Conservation (phyloP, 1,140 invertebrate species). For the Oryzaephilus surinamensis region DNA sequence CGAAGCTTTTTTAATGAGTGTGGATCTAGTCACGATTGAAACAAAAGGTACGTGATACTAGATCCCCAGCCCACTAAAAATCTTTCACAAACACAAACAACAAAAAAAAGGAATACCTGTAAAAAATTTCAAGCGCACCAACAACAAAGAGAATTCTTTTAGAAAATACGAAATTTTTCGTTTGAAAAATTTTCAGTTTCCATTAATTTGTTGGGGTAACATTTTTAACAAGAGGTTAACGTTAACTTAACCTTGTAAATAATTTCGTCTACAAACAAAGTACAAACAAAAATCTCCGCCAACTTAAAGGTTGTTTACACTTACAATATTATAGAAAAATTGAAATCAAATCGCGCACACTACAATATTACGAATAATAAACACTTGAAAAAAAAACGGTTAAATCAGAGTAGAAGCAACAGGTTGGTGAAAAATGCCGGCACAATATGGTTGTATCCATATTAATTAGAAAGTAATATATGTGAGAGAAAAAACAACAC, state of each 20-base stretch:
- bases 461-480: too few species aligned
- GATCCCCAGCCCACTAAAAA: slow-evolving; percentile 57
- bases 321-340: too few species aligned
- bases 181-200: too few species aligned
- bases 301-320: slow-evolving; percentile 24
- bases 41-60: slow-evolving; percentile 54
- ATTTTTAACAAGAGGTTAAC: slow-evolving; percentile 6
- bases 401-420: slow-evolving; percentile 18
- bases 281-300: slow-evolving; percentile 11
- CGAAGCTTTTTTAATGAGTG: slow-evolving; percentile 58
- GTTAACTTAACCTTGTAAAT: slow-evolving; percentile 17
- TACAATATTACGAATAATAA: too few species aligned
- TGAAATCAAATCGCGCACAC: too few species aligned
- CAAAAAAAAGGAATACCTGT: too few species aligned
- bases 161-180: too few species aligned
- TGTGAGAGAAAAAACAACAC: too few species aligned
- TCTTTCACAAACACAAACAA: slow-evolving; percentile 5
- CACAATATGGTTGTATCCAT: background rate
- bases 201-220: too few species aligned
- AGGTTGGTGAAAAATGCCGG: slow-evolving; percentile 20
- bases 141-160: too few species aligned
- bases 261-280: slow-evolving; percentile 16
- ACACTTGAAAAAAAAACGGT: too few species aligned
- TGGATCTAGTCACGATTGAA: slow-evolving; percentile 73
- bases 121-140: too few species aligned